Base-by-base conservation (phyloP, 2,888 invertebrate genomes). In the Cosmorhoe ocellata region DNA sequence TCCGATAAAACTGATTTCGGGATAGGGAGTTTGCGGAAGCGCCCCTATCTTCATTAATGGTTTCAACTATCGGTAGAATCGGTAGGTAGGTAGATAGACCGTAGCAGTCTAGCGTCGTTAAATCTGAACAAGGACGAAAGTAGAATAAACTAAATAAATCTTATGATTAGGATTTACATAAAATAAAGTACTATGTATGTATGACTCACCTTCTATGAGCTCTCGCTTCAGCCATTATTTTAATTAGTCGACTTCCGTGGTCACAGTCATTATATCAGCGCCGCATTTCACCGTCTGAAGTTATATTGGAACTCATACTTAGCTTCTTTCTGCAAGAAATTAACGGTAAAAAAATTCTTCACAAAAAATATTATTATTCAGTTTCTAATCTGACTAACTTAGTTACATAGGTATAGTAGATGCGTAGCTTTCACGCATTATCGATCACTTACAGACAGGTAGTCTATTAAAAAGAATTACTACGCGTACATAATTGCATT, bases 1-100 rank as follows among this genome's bases (percentile, higher is more conserved):
- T 70, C 73, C 53, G 70, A 74, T 76, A 73, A 71, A 71, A 59
- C 71, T 67, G 72, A 74, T 76, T 75, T 64, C 53, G 49, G 61
- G 50, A 58, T 54, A 51, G 43, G 28, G 46, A 33, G 27, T 10
- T 42, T 9, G 47, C 37, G 37, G 32, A 14, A 31, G 37, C 37
- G 26, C 26, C 33, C 31, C 34, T 44, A 24, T 43, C 43, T 40
- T 27, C 37, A n/a, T 10, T 38, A 38, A 30, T 34, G 33, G 32
- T 28, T 30, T 34, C 27, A 36, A 39, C 37, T 42, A 42, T 31
- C 36, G 30, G 26, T 40, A 14, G 24, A n/a, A n/a, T n/a, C n/a
- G n/a, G n/a, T n/a, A n/a, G n/a, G n/a, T n/a, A n/a, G n/a, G n/a
- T n/a, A n/a, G 18, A 2, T 4, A 2, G 4, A 18, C 18, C 18